A percentile compares a stretch with the other conserved stretches of the same genome.
These are phyloP conservation scores for Callopanchax toddi DNA, from an alignment of 2,113 vertebrate species.

Conservation along the genomic window DNA sequence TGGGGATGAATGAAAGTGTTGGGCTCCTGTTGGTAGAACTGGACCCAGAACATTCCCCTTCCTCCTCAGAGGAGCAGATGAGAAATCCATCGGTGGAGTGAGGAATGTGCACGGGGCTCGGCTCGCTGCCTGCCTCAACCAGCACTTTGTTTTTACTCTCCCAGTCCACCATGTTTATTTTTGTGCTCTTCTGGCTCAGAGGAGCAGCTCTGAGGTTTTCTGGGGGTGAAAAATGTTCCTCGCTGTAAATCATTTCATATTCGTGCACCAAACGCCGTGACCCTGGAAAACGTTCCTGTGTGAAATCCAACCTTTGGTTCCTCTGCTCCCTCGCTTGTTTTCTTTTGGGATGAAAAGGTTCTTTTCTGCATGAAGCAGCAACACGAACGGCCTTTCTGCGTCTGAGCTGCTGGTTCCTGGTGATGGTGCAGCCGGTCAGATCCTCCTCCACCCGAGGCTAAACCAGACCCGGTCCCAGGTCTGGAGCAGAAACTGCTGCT, in stretches of 20 bases:
- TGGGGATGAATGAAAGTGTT: no score
- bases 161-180: constrained; percentile 56
- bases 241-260: constrained; percentile 54
- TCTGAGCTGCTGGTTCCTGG: constrained; percentile 14
- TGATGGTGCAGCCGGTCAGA: constrained; percentile 20
- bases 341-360: fast-evolving
- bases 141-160: constrained; percentile 53
- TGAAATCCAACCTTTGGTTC: constrained; percentile 24
- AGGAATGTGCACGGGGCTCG: constrained; percentile 42
- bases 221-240: constrained; percentile 44
- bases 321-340: neutral
- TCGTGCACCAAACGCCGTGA: constrained; percentile 26
- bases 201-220: constrained; percentile 34
- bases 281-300: constrained; percentile 21
- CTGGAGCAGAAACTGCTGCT: constrained; percentile 41
- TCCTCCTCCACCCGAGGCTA: constrained; percentile 41
- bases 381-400: constrained; percentile 15
- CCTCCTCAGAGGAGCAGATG: constrained; percentile 26
- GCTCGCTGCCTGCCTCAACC: constrained; percentile 27
- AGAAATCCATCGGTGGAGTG: constrained; percentile 48
- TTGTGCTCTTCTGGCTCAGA: constrained; percentile 42
- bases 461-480: constrained; percentile 26
- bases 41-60: no score
- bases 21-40: no score
- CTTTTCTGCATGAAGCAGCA: constrained; percentile 7